These are phyloP conservation scores for Eilema caniola DNA, from an alignment of 2,888 invertebrate species.

Conservation along the genomic window DNA sequence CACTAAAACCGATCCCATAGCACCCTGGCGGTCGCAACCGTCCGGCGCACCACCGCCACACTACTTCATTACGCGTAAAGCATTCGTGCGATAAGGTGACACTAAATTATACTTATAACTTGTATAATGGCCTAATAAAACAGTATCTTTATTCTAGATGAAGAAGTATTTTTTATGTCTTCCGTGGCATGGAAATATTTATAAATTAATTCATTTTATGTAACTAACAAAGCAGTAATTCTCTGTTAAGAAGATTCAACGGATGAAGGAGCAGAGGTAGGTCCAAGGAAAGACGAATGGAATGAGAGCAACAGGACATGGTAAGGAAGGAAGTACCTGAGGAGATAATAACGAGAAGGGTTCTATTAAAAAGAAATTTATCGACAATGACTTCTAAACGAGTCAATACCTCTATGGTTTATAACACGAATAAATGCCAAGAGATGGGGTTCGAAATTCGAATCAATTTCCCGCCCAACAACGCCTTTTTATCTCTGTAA, in stretches of 20 bases:
- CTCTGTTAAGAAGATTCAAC: not conserved
- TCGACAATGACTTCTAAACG: too few species aligned
- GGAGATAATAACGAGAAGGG: too few species aligned
- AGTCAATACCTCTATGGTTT: too few species aligned
- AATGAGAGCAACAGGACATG: not conserved
- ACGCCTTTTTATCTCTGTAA: too few species aligned
- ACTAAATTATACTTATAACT: constrained; percentile 50
- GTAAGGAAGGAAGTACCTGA: not conserved
- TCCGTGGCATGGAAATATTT: constrained; percentile 1
- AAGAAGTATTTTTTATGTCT: constrained; percentile 13
- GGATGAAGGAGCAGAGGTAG: not conserved
- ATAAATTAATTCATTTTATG: not conserved
- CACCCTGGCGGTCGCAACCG: constrained; percentile 9
- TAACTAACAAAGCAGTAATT: not conserved
- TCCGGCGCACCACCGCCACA: constrained; percentile 15
- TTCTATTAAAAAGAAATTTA: too few species aligned
- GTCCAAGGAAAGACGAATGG: not conserved
- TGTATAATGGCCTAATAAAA: constrained; percentile 51
- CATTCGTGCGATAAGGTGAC: constrained; percentile 53
- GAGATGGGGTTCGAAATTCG: too few species aligned
- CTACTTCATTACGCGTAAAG: constrained; percentile 68
- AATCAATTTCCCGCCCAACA: too few species aligned
- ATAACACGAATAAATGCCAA: too few species aligned
- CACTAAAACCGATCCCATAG: constrained; percentile 12
- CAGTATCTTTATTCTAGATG: constrained; percentile 19